Evolutionary conservation across 2,113 vertebrate genomes (phyloP), one percentile per base, ranked within the genome.

Genomic region (Syngnathus scovelli): DNA sequence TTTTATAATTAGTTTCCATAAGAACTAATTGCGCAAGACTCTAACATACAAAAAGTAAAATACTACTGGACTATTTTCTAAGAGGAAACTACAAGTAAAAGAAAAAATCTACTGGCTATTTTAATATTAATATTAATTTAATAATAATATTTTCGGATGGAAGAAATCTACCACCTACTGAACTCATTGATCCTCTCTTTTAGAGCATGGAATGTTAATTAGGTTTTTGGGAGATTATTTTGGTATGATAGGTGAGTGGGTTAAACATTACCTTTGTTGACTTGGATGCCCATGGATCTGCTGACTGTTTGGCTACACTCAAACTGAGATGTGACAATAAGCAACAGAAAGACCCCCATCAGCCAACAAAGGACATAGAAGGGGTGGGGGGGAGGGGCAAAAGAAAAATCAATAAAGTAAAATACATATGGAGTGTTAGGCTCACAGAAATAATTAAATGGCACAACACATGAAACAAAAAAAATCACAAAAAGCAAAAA

Each of bases 231-330:
- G 69, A 52, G 69, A 70, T 70, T 69, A 76, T 36, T 66, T 33
- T 5, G 15, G 75, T 75, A 64, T 67, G 60, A 66, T 43, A 56
- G 56, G 75, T 83, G 66, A 80, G 75, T 73, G 74, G 72, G 76
- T 85, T 78, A 75, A 16, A 84, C 78, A 87, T 90, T 91, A 92
- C 90, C 90, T 92, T 90, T 85, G 86, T 83, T 80, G 71, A 86
- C 71, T 82, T 83, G 88, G 87, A 85, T 69, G 85, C 85, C 89
- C 79, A 80, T 80, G 83, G 86, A 58, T 83, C 81, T 88, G 89
- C 63, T 87, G 80, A 87, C 76, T 90, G 89, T 81, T 85, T 91
- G 89, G 89, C 78, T 90, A 91, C 78, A 85, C 79, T 92, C 89
- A 91, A 85, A 91, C 91, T 91, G 86, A 78, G 84, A 89, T 80